Evolutionary conservation across 2,113 vertebrate species (phyloP).

Genomic region (Bubo bubo): DNA sequence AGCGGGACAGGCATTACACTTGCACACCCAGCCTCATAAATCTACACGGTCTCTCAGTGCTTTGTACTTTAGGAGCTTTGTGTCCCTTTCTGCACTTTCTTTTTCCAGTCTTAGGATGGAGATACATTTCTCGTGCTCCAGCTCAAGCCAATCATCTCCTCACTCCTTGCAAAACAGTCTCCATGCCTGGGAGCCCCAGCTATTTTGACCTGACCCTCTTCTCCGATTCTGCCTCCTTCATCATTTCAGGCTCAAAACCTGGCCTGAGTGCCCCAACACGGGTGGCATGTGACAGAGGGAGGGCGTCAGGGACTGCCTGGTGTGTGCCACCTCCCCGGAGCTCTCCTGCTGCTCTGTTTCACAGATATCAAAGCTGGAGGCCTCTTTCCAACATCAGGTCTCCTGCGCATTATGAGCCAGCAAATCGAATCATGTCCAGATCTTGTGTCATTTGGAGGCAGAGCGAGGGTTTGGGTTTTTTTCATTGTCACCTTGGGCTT

Average conservation of each 20-base stretch:
- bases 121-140: neutral
- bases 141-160: neutral
- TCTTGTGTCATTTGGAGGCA: neutral
- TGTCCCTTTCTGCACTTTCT: neutral
- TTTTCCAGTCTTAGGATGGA: neutral
- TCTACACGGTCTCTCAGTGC: fast-evolving
- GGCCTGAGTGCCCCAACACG: neutral
- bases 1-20: neutral
- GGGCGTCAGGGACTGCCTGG: no score
- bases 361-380: neutral
- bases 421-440: fast-evolving
- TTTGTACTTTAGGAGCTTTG: neutral
- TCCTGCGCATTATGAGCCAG: neutral
- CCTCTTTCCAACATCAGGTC: neutral
- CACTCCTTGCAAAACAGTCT: neutral
- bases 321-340: neutral
- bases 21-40: neutral
- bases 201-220: neutral
- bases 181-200: neutral
- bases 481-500: neutral
- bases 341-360: neutral
- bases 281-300: neutral
- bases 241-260: neutral
- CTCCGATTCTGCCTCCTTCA: neutral
- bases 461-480: no score